A percentile compares a stretch with the other conserved stretches of the same genome.
Conservation (phyloP, 1,140 invertebrate genomes). For the Bombyx mandarina region DNA sequence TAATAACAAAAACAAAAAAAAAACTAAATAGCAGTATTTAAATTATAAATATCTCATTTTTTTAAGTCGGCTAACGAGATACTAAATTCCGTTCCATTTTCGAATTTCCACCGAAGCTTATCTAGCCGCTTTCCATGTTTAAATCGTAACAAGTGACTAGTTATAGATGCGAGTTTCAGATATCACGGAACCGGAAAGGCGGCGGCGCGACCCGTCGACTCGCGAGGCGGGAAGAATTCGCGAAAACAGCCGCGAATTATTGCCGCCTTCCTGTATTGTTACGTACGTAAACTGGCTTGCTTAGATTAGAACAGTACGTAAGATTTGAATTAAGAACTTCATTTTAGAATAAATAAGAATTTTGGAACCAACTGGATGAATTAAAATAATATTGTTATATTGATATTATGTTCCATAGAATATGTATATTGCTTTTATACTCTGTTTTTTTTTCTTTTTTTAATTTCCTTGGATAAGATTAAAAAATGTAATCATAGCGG, state of each 20-base stretch:
- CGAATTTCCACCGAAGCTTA: too few relatives aligned
- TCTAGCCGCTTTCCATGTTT: too few relatives aligned
- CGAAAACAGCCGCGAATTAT: conserved; percentile 45
- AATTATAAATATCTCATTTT: too few relatives aligned
- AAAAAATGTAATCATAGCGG: not conserved
- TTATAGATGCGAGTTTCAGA: too few relatives aligned
- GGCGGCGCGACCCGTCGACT: too few relatives aligned
- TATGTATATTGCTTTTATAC: not conserved
- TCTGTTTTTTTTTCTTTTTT: not conserved
- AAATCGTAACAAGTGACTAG: too few relatives aligned
- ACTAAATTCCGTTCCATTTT: too few relatives aligned
- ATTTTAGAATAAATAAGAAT: too few relatives aligned
- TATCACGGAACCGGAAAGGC: too few relatives aligned
- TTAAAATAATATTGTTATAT: not conserved
- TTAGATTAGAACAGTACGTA: not conserved
- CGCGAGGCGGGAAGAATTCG: conserved; percentile 34
- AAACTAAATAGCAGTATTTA: too few relatives aligned
- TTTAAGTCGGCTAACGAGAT: too few relatives aligned
- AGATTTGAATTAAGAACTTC: not conserved
- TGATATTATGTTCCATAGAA: not conserved
- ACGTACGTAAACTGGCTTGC: conserved; percentile 11
- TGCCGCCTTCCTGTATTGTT: conserved; percentile 21
- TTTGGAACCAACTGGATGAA: not conserved
- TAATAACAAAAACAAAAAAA: too few relatives aligned
- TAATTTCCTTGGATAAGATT: not conserved